Conservation (phyloP, 2,888 invertebrate genomes). For the Thysanoteuthis rhombus region DNA sequence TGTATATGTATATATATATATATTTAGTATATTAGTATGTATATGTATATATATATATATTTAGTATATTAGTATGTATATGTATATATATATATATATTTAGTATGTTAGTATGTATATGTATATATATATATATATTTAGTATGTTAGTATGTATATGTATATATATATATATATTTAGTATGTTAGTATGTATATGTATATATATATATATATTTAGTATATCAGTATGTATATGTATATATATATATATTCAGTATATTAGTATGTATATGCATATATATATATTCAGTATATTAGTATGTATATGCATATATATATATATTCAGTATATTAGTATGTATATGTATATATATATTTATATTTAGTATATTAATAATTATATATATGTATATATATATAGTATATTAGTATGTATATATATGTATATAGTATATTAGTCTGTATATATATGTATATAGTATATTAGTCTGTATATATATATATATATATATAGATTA, state of each 20-base stretch:
- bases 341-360: neutral
- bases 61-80: neutral
- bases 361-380: neutral
- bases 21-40: too few species aligned
- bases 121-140: constrained; percentile 1
- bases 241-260: neutral
- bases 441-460: too few species aligned
- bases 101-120: constrained; percentile 1
- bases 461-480: neutral
- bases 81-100: constrained; percentile 14
- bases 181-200: neutral
- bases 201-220: neutral
- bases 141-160: neutral
- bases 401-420: neutral
- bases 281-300: too few species aligned
- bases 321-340: constrained; percentile 19
- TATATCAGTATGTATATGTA: neutral
- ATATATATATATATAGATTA: neutral
- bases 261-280: neutral
- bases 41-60: neutral
- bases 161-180: constrained; percentile 19
- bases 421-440: neutral
- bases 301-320: neutral
- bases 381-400: neutral
- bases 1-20: constrained; percentile 19